Conservation (phyloP, 2,888 invertebrate genomes). For the Eristalis pertinax region DNA sequence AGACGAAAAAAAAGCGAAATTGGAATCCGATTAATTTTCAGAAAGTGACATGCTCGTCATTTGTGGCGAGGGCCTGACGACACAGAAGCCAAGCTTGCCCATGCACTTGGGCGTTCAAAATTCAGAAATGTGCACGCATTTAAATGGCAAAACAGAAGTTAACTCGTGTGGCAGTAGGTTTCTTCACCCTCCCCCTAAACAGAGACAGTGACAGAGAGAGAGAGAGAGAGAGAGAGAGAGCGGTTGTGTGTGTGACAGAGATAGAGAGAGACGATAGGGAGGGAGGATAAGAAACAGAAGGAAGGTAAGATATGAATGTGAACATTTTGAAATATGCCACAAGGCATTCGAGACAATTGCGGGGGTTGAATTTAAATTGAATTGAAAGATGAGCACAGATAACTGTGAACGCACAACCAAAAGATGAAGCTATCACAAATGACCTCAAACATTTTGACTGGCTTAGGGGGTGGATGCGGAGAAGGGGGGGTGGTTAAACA, state of each 20-base stretch:
- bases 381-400: neutral
- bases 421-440: neutral
- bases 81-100: too few species aligned
- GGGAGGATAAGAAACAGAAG: too few species aligned
- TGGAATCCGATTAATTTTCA: slow-evolving; percentile 19
- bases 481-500: neutral
- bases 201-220: neutral
- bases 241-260: neutral
- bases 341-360: slow-evolving; percentile 18
- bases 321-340: slow-evolving; percentile 8
- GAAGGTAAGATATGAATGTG: neutral
- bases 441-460: neutral
- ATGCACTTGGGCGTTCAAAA: neutral
- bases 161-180: neutral
- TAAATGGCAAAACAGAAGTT: neutral
- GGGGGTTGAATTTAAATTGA: slow-evolving; percentile 24
- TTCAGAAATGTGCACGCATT: neutral
- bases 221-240: neutral
- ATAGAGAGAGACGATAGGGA: neutral
- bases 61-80: too few species aligned
- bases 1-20: slow-evolving; percentile 22
- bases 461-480: neutral
- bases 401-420: neutral
- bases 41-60: neutral
- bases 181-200: neutral